Evolutionary conservation across 2,113 vertebrate species (phyloP).

Genomic region (Pygoscelis antarcticus): DNA sequence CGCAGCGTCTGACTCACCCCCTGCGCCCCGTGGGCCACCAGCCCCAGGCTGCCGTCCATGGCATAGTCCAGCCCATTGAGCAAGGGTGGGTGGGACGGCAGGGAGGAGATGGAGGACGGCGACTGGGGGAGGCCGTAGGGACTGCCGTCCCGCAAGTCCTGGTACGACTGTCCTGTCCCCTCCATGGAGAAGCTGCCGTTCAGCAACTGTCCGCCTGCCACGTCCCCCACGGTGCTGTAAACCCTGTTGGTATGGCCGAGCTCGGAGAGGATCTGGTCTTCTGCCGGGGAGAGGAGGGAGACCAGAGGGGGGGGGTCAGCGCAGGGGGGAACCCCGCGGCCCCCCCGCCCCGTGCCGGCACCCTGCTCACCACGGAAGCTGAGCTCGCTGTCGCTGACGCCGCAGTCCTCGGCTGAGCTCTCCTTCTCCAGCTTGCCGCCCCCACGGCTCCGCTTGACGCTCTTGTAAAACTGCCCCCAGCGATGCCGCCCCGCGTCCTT

Average conservation of each 20-base stretch:
- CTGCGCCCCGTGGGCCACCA: constrained; percentile 84
- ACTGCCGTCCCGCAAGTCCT: constrained; percentile 91
- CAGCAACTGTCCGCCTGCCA: constrained; percentile 83
- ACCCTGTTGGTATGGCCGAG: constrained; percentile 89
- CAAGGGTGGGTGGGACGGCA: constrained; percentile 91
- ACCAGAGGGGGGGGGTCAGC: neutral
- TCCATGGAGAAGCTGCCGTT: constrained; percentile 91
- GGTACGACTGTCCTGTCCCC: constrained; percentile 87
- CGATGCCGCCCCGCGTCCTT: constrained; percentile 96
- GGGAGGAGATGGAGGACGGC: constrained; percentile 92
- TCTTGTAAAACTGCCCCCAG: constrained; percentile 98
- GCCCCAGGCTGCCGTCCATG: constrained; percentile 85
- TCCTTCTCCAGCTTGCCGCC: constrained; percentile 91
- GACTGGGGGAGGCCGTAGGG: constrained; percentile 95
- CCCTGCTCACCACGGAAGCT: constrained; percentile 90
- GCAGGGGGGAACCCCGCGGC: rapidly evolving
- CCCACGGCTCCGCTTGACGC: constrained; percentile 88
- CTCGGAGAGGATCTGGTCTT: constrained; percentile 96
- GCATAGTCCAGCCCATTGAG: constrained; percentile 91
- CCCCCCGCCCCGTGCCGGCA: neutral
- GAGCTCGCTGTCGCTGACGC: constrained; percentile 96
- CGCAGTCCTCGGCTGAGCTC: constrained; percentile 93
- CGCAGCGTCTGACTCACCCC: constrained; percentile 91
- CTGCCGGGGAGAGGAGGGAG: constrained; percentile 77
- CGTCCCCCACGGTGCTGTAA: constrained; percentile 87